Evolutionary conservation across 2,888 invertebrate genomes (phyloP).

Genomic region (Nephrotoma flavescens): DNA sequence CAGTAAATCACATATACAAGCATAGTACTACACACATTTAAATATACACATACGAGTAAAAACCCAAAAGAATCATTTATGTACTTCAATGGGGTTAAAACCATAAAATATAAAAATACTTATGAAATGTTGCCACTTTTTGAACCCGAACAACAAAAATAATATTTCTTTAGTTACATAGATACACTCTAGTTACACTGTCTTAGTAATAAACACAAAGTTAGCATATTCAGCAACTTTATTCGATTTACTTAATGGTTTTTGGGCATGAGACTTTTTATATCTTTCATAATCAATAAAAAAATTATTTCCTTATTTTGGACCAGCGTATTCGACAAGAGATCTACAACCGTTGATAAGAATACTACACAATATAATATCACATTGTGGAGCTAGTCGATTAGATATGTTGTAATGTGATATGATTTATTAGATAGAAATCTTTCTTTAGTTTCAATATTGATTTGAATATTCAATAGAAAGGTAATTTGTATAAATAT

Average conservation of each 20-base stretch:
- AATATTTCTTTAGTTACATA: too few relatives aligned
- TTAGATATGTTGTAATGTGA: neutral
- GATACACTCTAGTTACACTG: too few relatives aligned
- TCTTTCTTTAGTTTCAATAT: neutral
- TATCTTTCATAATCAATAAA: neutral
- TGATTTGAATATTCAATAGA: neutral
- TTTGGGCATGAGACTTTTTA: neutral
- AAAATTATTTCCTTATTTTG: neutral
- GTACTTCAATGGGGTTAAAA: too few relatives aligned
- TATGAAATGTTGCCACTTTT: too few relatives aligned
- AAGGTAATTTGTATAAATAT: neutral
- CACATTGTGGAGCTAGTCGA: too few relatives aligned
- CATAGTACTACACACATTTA: too few relatives aligned
- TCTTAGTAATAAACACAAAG: too few relatives aligned
- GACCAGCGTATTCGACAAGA: neutral
- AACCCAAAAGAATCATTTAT: too few relatives aligned
- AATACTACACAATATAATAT: neutral
- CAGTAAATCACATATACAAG: too few relatives aligned
- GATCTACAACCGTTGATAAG: neutral
- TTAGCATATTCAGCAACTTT: neutral
- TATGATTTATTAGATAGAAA: neutral
- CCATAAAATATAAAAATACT: too few relatives aligned
- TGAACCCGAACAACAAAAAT: too few relatives aligned
- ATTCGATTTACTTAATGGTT: neutral
- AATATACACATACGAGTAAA: too few relatives aligned